Evolutionary conservation across 2,888 invertebrate genomes (phyloP).

Genomic region (Merodon equestris): DNA sequence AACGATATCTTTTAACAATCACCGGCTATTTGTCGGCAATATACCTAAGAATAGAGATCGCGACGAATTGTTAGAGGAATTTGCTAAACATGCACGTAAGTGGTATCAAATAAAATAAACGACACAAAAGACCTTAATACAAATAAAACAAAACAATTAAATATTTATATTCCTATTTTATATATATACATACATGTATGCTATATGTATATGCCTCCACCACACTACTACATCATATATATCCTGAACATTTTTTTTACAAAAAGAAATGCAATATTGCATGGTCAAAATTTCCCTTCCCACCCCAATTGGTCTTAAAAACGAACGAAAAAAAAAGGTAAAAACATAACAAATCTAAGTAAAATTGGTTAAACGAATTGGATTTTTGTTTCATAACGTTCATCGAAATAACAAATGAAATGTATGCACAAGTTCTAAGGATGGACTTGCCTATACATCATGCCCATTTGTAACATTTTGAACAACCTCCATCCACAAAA

Average conservation of each 20-base stretch:
- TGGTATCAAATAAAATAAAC: slow-evolving; percentile 78
- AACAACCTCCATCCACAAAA: slow-evolving; percentile 8
- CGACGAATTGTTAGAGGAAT: slow-evolving; percentile 99
- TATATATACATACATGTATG: no score
- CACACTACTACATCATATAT: slow-evolving; percentile 25
- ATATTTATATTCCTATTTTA: slow-evolving; percentile 34
- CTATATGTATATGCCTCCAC: slow-evolving; percentile 34
- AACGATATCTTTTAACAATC: slow-evolving; percentile 99
- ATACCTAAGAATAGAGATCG: slow-evolving; percentile 99
- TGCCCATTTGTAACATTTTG: slow-evolving; percentile 2
- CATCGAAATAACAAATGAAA: slow-evolving; percentile 69
- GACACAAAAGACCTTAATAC: slow-evolving; percentile 69
- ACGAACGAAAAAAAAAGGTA: slow-evolving; percentile 30
- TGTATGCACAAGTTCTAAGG: slow-evolving; percentile 17
- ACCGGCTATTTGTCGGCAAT: slow-evolving; percentile 99
- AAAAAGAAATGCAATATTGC: slow-evolving; percentile 43
- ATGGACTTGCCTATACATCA: slow-evolving; percentile 13
- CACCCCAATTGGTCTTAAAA: slow-evolving; percentile 55
- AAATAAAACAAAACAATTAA: slow-evolving; percentile 61
- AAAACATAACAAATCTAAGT: slow-evolving; percentile 19
- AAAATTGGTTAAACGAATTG: slow-evolving; percentile 72
- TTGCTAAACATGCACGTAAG: slow-evolving; percentile 99
- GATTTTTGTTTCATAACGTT: slow-evolving; percentile 79
- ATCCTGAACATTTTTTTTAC: slow-evolving; percentile 46
- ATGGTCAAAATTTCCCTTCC: slow-evolving; percentile 50